Percentiles rank a stretch among this genome's conserved stretches.
phyloP scores from a whole-genome alignment of 2,797 vertebrate genomes.

The Cryptoblepharus egeriae region DNA sequence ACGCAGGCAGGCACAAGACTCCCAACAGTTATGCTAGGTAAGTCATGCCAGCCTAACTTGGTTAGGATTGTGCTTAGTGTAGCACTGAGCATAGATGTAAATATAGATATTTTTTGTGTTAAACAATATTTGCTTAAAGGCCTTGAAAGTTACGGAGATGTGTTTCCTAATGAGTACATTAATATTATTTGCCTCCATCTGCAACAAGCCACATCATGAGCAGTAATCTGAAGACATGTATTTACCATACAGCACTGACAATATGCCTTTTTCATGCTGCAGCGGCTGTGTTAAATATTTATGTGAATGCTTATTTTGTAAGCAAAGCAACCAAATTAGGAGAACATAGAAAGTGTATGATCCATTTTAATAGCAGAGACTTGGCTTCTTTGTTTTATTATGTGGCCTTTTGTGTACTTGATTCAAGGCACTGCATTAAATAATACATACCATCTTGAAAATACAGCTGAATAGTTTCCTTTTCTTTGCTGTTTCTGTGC shows the following conservation, averaged over 20 bases:
- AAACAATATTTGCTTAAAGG: not conserved
- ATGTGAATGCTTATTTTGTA: constrained; percentile 76
- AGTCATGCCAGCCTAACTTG: no score
- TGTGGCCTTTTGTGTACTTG: constrained; percentile 62
- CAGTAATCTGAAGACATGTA: constrained; percentile 33
- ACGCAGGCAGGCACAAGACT: no score
- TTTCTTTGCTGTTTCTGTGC: constrained; percentile 45
- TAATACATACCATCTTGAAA: constrained; percentile 73
- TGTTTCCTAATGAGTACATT: constrained; percentile 12
- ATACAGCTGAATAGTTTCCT: constrained; percentile 60
- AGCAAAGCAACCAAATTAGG: constrained; percentile 75
- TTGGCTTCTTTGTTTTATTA: constrained; percentile 68
- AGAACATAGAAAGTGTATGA: constrained; percentile 67
- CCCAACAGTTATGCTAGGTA: no score
- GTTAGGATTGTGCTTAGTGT: no score
- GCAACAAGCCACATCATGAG: constrained; percentile 9
- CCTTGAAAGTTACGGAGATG: not conserved
- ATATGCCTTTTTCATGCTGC: constrained; percentile 70
- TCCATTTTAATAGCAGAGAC: constrained; percentile 68
- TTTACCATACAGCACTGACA: constrained; percentile 57
- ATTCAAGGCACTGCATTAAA: constrained; percentile 71
- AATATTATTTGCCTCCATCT: constrained; percentile 11
- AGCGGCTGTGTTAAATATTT: constrained; percentile 76
- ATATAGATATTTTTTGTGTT: not conserved
- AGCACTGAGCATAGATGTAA: not conserved